phyloP scores from a whole-genome alignment of 1,140 invertebrate genomes.

The Calephelis virginiensis region DNA sequence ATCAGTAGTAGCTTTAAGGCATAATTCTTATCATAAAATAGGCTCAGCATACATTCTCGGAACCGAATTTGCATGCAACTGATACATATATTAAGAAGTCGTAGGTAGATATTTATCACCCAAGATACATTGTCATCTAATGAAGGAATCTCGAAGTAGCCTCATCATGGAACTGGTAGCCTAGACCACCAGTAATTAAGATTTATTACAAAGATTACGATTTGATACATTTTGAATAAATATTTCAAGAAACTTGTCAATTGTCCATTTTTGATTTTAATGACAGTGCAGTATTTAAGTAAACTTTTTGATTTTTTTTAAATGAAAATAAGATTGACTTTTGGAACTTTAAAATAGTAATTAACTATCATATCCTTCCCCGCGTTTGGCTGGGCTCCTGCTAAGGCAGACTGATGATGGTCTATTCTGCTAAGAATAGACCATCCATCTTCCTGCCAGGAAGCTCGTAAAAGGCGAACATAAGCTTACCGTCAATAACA shows the following conservation, averaged over 20 bases:
- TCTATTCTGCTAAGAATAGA: no score
- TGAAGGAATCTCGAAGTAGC: background rate
- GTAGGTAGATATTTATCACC: slow-evolving; percentile 1
- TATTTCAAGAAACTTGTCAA: background rate
- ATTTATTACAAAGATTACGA: background rate
- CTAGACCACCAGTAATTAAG: background rate
- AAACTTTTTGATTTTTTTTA: no score
- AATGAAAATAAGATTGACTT: no score
- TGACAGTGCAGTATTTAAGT: no score
- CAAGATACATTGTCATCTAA: slow-evolving; percentile 14
- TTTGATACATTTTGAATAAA: background rate
- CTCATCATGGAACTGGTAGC: background rate
- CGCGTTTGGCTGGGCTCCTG: no score
- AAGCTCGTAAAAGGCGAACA: no score
- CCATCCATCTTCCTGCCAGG: no score
- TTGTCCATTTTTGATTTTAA: background rate
- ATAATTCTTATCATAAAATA: slow-evolving; percentile 3
- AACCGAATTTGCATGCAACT: slow-evolving; percentile 9
- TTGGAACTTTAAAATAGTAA: no score
- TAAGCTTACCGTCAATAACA: no score
- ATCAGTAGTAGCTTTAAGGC: background rate
- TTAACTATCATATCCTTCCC: no score
- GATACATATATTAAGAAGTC: background rate
- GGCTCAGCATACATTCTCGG: background rate
- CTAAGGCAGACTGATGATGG: no score